These are phyloP conservation scores for Mamestra configurata DNA, from an alignment of 1,140 invertebrate species.

Conservation along the genomic window DNA sequence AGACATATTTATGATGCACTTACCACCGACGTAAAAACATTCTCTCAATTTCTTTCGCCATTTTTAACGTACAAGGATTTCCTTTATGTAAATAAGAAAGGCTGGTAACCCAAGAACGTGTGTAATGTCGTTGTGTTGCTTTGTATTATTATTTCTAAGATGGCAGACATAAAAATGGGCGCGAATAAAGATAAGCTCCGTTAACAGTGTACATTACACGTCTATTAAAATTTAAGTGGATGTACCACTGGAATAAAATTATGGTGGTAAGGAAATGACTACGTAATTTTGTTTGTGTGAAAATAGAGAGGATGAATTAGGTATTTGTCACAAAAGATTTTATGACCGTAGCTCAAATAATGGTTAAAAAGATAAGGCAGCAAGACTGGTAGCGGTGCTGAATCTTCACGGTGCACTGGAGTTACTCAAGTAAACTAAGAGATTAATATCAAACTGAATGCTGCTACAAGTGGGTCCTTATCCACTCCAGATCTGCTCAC, in stretches of 20 bases:
- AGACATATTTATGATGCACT: constrained; percentile 48
- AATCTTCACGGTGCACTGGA: not conserved
- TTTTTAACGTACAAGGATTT: constrained; percentile 41
- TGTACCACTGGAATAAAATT: constrained; percentile 28
- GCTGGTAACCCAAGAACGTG: constrained; percentile 40
- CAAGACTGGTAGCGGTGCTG: not conserved
- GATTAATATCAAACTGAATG: no score
- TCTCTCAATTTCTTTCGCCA: constrained; percentile 39
- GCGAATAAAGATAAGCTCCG: constrained; percentile 46
- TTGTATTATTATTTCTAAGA: constrained; percentile 49
- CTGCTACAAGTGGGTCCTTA: no score
- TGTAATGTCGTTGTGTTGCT: constrained; percentile 39
- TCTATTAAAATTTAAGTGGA: constrained; percentile 37
- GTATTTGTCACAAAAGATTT: not conserved
- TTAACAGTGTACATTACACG: constrained; percentile 45
- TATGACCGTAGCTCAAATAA: not conserved
- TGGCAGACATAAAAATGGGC: constrained; percentile 41
- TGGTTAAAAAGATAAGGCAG: not conserved
- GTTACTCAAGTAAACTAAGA: not conserved
- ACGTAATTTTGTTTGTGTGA: constrained; percentile 19
- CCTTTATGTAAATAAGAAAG: constrained; percentile 44
- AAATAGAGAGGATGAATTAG: constrained; percentile 9
- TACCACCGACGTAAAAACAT: constrained; percentile 31
- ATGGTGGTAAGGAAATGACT: constrained; percentile 4
- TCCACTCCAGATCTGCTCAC: no score